These are phyloP conservation scores for Luffia ferchaultella DNA, from an alignment of 2,888 invertebrate species.

Conservation along the genomic window DNA sequence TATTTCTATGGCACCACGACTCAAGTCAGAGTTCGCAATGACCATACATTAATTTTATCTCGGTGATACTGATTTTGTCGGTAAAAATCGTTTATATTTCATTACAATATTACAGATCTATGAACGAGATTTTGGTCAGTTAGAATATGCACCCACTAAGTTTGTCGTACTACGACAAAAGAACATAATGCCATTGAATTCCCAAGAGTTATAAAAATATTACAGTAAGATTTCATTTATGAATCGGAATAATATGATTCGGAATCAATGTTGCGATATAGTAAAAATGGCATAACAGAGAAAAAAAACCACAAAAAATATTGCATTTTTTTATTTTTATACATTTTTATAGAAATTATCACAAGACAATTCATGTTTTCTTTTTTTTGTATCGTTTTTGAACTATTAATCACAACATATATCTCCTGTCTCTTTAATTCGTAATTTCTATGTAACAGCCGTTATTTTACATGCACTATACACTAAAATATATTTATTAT, in stretches of 20 bases:
- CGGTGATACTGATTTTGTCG: too few relatives aligned
- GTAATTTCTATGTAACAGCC: conserved; percentile 54
- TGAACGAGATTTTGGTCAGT: too few relatives aligned
- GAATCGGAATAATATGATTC: not conserved
- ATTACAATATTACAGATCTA: too few relatives aligned
- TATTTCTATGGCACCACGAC: too few relatives aligned
- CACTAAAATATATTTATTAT: conserved; percentile 18
- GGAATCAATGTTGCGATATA: not conserved
- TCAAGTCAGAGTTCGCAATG: too few relatives aligned
- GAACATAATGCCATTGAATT: too few relatives aligned
- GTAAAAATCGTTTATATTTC: too few relatives aligned
- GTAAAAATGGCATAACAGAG: conserved; percentile 15
- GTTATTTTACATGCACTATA: conserved; percentile 36
- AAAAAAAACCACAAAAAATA: conserved; percentile 30
- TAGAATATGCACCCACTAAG: too few relatives aligned
- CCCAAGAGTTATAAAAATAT: too few relatives aligned
- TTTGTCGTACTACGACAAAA: too few relatives aligned
- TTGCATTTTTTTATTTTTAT: conserved; percentile 60
- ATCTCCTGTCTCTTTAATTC: conserved; percentile 34
- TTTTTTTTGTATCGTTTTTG: conserved; percentile 43
- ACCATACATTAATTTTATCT: too few relatives aligned
- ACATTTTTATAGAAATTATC: conserved; percentile 62
- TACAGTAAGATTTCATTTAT: not conserved
- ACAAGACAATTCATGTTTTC: conserved; percentile 36
- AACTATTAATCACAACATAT: conserved; percentile 63